Base-by-base conservation (phyloP, 2,888 invertebrate genomes). In the Parascotia fuliginaria region DNA sequence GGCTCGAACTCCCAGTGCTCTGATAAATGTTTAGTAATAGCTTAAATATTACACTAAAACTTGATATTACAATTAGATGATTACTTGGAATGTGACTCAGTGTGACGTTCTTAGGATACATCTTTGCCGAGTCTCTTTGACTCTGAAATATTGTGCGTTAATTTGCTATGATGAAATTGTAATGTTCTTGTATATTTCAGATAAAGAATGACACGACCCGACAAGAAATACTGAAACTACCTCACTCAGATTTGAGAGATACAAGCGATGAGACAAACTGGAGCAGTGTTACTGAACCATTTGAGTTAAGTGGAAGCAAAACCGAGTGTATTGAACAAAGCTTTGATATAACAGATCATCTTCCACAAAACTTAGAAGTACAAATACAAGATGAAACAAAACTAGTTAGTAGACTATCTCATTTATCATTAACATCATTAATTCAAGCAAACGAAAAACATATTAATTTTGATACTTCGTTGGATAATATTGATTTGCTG, bases 341-440 rank as follows among this genome's bases (percentile, higher is more conserved):
- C 12, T 39, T 34, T 14, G 19, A 13, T 6, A 7, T 29, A 27
- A 11, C 16, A 22, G 15, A 31, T 11, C 13, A 22, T 1, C 13
- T 38, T 3, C 12, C 9, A 24, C 14, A 43, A 24, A 14, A 43
- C 28, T 27, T 9, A 2, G 29, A 11, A 11, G 12, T 14, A 9
- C 4, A 19, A 13, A 43, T 36, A 31, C 38, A 52, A 15, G 19
- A 43, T 13, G 27, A 43, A 15, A 3, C 43, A 11, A 28, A 38
- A 11, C 34, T 49, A 28, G 49, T 40, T 33, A 39, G 28, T 15
- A 15, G 33, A 13, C 24, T 49, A 9, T 39, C 42, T 16, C 28
- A 31, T 44, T 13, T 50, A 16, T 34, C 50, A 12, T 3, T 44
- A 9, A 22, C 40, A 40, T 31, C 31, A 19, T 36, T 44, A 13